These are phyloP conservation scores for Brienomyrus longianalis DNA, from an alignment of 2,113 vertebrate genomes.

Conservation along the genomic window DNA sequence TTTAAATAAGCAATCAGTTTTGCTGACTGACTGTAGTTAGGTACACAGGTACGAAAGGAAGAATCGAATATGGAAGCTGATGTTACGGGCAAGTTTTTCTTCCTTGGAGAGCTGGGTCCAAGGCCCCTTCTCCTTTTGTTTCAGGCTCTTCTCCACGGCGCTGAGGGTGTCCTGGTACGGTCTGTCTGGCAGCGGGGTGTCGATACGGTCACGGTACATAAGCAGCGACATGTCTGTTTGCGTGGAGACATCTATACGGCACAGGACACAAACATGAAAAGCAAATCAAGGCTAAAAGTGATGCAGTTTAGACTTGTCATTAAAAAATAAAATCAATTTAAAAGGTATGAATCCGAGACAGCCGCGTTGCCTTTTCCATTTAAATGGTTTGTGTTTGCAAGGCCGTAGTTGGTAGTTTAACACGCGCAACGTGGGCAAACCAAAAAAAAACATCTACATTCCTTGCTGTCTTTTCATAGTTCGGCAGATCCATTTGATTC, in stretches of 20 bases:
- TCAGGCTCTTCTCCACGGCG: slow-evolving; percentile 58
- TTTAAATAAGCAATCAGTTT: neutral
- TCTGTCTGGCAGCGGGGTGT: slow-evolving; percentile 63
- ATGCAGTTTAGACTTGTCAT: neutral
- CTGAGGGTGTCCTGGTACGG: slow-evolving; percentile 54
- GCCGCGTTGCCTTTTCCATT: neutral
- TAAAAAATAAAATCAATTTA: neutral
- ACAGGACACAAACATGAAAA: neutral
- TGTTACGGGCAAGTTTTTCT: slow-evolving; percentile 72
- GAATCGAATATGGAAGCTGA: no score
- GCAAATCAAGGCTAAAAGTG: neutral
- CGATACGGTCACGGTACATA: slow-evolving; percentile 56
- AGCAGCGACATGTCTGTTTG: slow-evolving; percentile 56
- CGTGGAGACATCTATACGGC: slow-evolving; percentile 32
- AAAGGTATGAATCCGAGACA: neutral
- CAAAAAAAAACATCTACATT: neutral
- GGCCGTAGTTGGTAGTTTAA: neutral
- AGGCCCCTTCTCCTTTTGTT: slow-evolving; percentile 74
- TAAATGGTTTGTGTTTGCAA: neutral
- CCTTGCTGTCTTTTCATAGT: neutral
- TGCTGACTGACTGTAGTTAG: neutral
- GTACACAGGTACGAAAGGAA: neutral
- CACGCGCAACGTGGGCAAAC: neutral
- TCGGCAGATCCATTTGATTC: neutral
- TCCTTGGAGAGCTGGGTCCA: slow-evolving; percentile 68